Evolutionary conservation across 53 echinoderm and acorn worm genomes (phyloP), one percentile per base, ranked within the genome.

Genomic region (Actinopyga echinites): DNA sequence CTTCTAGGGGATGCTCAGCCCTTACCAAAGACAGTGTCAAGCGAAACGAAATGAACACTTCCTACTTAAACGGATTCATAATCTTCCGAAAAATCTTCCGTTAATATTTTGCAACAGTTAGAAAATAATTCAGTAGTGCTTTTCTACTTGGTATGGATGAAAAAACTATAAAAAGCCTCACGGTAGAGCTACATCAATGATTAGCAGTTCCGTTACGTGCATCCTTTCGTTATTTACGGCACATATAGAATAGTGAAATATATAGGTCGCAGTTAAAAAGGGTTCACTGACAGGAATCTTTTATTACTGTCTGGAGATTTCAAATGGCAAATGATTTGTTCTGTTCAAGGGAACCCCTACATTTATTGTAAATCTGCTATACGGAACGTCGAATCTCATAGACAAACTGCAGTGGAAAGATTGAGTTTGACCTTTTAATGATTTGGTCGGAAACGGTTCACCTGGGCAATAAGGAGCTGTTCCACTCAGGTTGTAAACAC

Each of bases 391-490:
- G 71, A 44, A 71, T 40, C 38, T 42, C 49, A 49, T 40, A 71
- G 25, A 5, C 71, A 15, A 6, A 5, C 26, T 13, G 0, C 0
- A 42, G 71, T 71, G 44, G 40, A 63, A 30, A 71, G 12, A 22
- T 71, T 71, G 71, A 71, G 37, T 24, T 23, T 44, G 71, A 71
- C 71, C 71, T 71, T 71, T 71, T 20, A 36, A 71, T 42, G 71
- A 71, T 42, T 34, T 71, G 71, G 40, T 71, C 24, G 40, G 34
- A 44, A 42, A n/a, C 71, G 44, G 44, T 40, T 71, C 71, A 42
- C 71, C 8, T 40, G 71, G 71, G 71, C 11, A 71, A 71, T 71
- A 36, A 71, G 44, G 44, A 71, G 71, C 71, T 24, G 24, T 23
- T 65, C 65, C 12, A 40, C n/a, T 71, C 11, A 44, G 23, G 71